phyloP scores from a whole-genome alignment of 2,888 invertebrate genomes.

The Drepana falcataria region DNA sequence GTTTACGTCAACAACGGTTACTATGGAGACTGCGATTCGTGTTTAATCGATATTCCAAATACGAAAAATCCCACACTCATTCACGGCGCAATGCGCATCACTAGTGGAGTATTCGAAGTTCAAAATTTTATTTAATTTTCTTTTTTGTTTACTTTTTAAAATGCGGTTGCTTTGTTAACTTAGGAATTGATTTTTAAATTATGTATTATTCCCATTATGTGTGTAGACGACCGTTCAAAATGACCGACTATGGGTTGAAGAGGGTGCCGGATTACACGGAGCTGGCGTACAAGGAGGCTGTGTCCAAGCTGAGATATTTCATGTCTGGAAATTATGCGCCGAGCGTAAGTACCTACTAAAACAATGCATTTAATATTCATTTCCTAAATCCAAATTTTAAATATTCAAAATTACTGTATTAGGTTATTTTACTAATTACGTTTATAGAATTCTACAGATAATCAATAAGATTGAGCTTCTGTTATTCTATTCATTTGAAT shows the following conservation, averaged over 20 bases:
- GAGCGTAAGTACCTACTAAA: conserved; percentile 53
- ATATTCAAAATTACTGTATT: no score
- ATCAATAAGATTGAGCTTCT: no score
- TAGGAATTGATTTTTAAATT: conserved; percentile 9
- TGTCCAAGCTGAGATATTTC: conserved; percentile 86
- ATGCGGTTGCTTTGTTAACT: conserved; percentile 27
- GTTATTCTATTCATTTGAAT: no score
- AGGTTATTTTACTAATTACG: no score
- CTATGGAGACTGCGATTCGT: conserved; percentile 44
- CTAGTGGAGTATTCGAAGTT: conserved; percentile 36
- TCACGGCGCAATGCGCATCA: conserved; percentile 59
- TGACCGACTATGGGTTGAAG: conserved; percentile 73
- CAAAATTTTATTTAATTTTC: conserved; percentile 25
- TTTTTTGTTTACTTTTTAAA: conserved; percentile 29
- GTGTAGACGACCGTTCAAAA: conserved; percentile 64
- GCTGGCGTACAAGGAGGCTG: conserved; percentile 90
- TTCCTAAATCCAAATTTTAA: no score
- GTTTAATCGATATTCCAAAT: conserved; percentile 52
- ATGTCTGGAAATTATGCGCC: conserved; percentile 87
- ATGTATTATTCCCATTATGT: conserved; percentile 49
- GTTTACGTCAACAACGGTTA: conserved; percentile 53
- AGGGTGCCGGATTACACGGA: conserved; percentile 89
- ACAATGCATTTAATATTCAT: no score
- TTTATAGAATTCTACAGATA: no score
- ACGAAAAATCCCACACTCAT: conserved; percentile 32